phyloP scores from a whole-genome alignment of 1,140 invertebrate genomes.

The Carcinoscorpius rotundicauda region DNA sequence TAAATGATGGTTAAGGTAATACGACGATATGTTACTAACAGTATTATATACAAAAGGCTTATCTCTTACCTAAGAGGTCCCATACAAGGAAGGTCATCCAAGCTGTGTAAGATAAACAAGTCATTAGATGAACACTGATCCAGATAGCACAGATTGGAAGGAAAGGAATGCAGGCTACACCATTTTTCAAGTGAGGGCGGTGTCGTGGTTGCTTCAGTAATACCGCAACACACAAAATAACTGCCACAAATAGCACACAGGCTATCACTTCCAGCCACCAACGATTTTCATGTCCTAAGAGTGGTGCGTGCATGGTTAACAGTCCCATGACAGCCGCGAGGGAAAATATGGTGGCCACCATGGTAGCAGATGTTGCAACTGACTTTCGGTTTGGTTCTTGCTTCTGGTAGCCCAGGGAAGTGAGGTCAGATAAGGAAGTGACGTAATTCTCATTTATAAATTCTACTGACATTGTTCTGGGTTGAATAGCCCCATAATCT shows the following conservation, averaged over 20 bases:
- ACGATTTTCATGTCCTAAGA: neutral
- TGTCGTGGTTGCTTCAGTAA: conserved; percentile 18
- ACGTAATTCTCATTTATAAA: conserved; percentile 20
- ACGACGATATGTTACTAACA: too few relatives aligned
- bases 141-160: conserved; percentile 22
- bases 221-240: conserved; percentile 10
- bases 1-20: too few relatives aligned
- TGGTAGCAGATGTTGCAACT: conserved; percentile 1
- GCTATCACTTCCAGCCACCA: conserved; percentile 20
- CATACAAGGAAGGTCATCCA: conserved; percentile 21
- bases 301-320: conserved; percentile 15
- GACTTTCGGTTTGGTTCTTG: conserved; percentile 15
- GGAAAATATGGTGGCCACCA: conserved; percentile 11
- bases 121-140: conserved; percentile 21
- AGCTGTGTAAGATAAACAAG: conserved; percentile 16
- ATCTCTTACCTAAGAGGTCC: neutral
- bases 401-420: conserved; percentile 9
- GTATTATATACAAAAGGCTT: too few relatives aligned
- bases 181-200: conserved; percentile 6
- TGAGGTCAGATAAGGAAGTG: conserved; percentile 15
- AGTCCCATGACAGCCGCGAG: conserved; percentile 19
- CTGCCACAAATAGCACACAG: conserved; percentile 9
- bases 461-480: conserved; percentile 20
- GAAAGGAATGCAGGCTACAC: conserved; percentile 22
- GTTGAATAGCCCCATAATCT: too few relatives aligned